Evolutionary conservation across 1,140 invertebrate genomes (phyloP).

Genomic region (Pararge aegeria): DNA sequence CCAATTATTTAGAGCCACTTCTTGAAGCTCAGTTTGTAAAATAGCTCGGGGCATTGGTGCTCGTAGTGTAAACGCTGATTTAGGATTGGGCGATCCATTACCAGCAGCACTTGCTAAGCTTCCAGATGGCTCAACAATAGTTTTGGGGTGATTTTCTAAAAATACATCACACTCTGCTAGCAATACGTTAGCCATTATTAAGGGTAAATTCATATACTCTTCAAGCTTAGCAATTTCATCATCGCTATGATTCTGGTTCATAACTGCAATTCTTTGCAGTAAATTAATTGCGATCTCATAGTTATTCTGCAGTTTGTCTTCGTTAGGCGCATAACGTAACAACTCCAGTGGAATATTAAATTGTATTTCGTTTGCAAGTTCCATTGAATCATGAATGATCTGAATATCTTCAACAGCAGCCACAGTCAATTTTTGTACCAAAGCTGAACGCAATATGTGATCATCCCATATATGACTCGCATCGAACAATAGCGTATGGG

Average conservation of each 20-base stretch:
- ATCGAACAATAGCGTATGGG: slow-evolving; percentile 49
- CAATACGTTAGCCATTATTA: slow-evolving; percentile 39
- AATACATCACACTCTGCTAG: slow-evolving; percentile 54
- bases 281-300: slow-evolving; percentile 36
- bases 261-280: slow-evolving; percentile 40
- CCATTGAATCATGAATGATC: slow-evolving; percentile 45
- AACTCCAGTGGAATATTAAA: slow-evolving; percentile 58
- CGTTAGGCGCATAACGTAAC: slow-evolving; percentile 41
- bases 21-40: slow-evolving; percentile 52
- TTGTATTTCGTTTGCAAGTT: slow-evolving; percentile 54
- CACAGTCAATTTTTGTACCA: slow-evolving; percentile 55
- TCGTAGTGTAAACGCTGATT: slow-evolving; percentile 18
- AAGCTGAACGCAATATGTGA: slow-evolving; percentile 49
- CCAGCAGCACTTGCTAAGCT: slow-evolving; percentile 22
- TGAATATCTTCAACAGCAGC: slow-evolving; percentile 57
- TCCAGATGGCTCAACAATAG: slow-evolving; percentile 12
- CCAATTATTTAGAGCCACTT: slow-evolving; percentile 50
- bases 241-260: slow-evolving; percentile 47
- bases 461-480: slow-evolving; percentile 52
- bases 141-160: slow-evolving; percentile 49
- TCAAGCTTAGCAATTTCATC: slow-evolving; percentile 48
- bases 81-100: slow-evolving; percentile 10
- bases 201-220: slow-evolving; percentile 48
- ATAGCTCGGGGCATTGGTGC: slow-evolving; percentile 43
- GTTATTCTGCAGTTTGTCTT: slow-evolving; percentile 48